These are phyloP conservation scores for Chironomus tepperi DNA, from an alignment of 1,140 invertebrate species.

Conservation along the genomic window DNA sequence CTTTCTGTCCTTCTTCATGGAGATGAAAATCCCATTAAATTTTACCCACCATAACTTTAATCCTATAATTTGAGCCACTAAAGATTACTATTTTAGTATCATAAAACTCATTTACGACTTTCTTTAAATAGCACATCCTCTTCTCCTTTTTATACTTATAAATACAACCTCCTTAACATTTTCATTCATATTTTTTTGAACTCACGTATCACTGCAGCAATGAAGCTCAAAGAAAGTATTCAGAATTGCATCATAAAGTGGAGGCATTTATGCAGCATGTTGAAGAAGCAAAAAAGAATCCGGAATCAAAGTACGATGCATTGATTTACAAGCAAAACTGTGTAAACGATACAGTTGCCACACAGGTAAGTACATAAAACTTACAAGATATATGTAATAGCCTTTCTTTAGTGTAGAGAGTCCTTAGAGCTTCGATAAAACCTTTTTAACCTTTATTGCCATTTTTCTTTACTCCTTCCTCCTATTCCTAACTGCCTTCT, in stretches of 20 bases:
- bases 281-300: slow-evolving; percentile 23
- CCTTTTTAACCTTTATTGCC: slow-evolving; percentile 12
- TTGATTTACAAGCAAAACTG: slow-evolving; percentile 23
- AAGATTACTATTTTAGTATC: too few species aligned
- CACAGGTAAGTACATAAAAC: background rate
- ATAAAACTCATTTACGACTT: too few species aligned
- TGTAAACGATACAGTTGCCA: slow-evolving; percentile 24
- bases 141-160: background rate
- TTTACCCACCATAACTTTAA: too few species aligned
- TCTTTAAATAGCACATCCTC: background rate
- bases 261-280: background rate
- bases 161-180: background rate
- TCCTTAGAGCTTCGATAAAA: slow-evolving; percentile 5
- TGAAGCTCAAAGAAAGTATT: slow-evolving; percentile 19
- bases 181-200: background rate
- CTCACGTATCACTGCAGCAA: slow-evolving; percentile 21
- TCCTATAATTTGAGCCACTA: too few species aligned
- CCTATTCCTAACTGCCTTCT: background rate
- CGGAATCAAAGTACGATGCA: slow-evolving; percentile 25
- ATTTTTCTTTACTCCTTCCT: background rate
- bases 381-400: slow-evolving; percentile 5
- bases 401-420: background rate
- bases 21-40: too few species aligned
- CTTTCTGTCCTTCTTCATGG: too few species aligned
- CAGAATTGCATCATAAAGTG: slow-evolving; percentile 14